A percentile compares a stretch with the other conserved stretches of the same genome.
These are phyloP conservation scores for Trissolcus basalis DNA, from an alignment of 1,140 invertebrate species.

Conservation along the genomic window DNA sequence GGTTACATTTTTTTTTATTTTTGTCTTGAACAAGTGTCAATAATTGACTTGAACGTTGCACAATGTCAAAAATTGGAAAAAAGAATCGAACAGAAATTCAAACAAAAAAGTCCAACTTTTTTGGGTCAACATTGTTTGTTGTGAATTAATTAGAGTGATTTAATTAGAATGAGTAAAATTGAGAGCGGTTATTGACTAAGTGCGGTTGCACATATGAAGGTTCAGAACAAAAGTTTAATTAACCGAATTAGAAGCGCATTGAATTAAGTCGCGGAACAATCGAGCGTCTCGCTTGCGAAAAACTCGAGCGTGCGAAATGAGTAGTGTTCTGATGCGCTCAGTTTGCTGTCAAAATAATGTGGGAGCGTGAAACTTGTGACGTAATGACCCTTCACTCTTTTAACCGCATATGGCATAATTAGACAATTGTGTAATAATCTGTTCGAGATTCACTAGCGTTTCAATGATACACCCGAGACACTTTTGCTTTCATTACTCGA, in stretches of 20 bases:
- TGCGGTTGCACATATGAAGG: constrained; percentile 6
- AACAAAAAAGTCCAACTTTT: too few relatives aligned
- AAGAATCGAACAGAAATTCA: too few relatives aligned
- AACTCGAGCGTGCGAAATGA: constrained; percentile 42
- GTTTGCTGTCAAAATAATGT: constrained; percentile 47
- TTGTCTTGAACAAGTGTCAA: too few relatives aligned
- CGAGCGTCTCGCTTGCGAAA: constrained; percentile 31
- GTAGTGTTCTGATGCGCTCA: constrained; percentile 24
- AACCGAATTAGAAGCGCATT: constrained; percentile 14
- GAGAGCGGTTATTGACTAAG: constrained; percentile 11
- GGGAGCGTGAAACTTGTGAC: constrained; percentile 61
- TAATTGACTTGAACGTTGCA: too few relatives aligned
- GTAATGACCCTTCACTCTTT: constrained; percentile 44
- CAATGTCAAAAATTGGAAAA: too few relatives aligned
- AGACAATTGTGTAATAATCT: constrained; percentile 60
- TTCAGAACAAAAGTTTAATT: constrained; percentile 38
- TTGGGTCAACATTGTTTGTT: too few relatives aligned
- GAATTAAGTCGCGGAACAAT: constrained; percentile 29
- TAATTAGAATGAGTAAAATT: too few relatives aligned
- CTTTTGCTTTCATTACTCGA: constrained; percentile 2
- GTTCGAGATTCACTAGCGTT: constrained; percentile 21
- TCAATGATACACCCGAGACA: constrained; percentile 26
- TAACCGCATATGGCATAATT: constrained; percentile 54
- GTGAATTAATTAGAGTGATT: too few relatives aligned
- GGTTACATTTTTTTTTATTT: too few relatives aligned